phyloP scores from a whole-genome alignment of 2,113 vertebrate species.

The Orycteropus afer region DNA sequence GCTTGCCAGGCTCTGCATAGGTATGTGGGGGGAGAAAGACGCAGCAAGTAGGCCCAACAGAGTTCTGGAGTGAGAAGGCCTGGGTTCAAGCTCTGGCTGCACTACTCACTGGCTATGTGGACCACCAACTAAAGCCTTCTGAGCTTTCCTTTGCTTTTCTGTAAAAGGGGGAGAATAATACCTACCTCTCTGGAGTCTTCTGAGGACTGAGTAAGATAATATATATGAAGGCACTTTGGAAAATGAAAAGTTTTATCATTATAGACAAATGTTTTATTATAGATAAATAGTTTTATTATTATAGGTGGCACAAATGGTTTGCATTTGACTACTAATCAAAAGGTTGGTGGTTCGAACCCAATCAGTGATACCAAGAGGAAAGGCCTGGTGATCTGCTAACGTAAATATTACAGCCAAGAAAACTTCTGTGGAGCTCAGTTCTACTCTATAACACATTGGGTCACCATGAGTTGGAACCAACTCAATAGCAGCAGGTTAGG shows the following conservation, averaged over 20 bases:
- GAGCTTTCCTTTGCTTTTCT: background rate
- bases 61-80: background rate
- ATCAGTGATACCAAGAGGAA: background rate
- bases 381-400: background rate
- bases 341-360: background rate
- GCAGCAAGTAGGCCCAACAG: background rate
- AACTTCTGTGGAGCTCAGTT: background rate
- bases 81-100: background rate
- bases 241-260: background rate
- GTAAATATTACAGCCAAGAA: background rate
- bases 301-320: too few species aligned
- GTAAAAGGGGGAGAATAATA: background rate
- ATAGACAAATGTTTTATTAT: too few species aligned
- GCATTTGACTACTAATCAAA: too few species aligned
- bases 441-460: background rate
- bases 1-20: conserved; percentile 89
- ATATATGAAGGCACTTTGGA: background rate
- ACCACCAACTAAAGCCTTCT: background rate
- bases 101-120: background rate
- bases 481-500: background rate
- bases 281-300: too few species aligned
- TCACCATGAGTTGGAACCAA: background rate
- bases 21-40: background rate
- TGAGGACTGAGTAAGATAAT: background rate
- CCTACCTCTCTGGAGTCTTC: background rate